Percentiles rank a stretch among this genome's conserved stretches.
phyloP scores from a whole-genome alignment of 2,113 vertebrate genomes.

The Pluvianellus socialis region DNA sequence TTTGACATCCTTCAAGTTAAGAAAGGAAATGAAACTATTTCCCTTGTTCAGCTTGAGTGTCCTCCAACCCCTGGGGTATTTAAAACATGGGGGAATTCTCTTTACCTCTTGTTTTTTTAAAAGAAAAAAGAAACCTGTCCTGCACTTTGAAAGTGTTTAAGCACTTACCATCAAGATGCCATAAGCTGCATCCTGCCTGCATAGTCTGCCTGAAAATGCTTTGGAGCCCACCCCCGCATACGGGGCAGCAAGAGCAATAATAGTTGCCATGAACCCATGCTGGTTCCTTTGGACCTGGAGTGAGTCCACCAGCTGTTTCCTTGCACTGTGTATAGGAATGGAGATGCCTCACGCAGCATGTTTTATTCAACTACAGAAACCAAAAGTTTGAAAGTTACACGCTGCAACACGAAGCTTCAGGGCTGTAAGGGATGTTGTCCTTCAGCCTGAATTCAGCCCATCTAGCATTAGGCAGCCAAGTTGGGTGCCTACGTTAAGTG shows the following conservation, averaged over 20 bases:
- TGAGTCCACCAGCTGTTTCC: neutral
- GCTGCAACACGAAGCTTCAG: neutral
- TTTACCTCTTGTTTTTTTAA: neutral
- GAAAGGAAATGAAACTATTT: neutral
- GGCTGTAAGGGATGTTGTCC: neutral
- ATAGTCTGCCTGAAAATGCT: neutral
- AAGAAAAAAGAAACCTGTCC: neutral
- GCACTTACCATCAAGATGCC: neutral
- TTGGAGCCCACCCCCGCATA: neutral
- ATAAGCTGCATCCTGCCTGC: neutral
- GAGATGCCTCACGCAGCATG: neutral
- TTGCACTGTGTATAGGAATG: neutral
- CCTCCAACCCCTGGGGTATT: neutral
- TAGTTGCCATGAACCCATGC: neutral
- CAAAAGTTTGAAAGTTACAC: neutral
- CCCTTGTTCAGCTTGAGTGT: neutral
- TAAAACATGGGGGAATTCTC: neutral
- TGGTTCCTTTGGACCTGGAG: neutral
- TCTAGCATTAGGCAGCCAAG: neutral
- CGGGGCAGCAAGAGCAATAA: neutral
- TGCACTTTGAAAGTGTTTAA: neutral
- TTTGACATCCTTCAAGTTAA: neutral
- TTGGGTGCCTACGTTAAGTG: neutral
- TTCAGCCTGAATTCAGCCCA: neutral
- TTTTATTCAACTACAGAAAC: neutral